Base-by-base conservation (phyloP, 2,888 invertebrate species). In the Hypomecis atomaria region DNA sequence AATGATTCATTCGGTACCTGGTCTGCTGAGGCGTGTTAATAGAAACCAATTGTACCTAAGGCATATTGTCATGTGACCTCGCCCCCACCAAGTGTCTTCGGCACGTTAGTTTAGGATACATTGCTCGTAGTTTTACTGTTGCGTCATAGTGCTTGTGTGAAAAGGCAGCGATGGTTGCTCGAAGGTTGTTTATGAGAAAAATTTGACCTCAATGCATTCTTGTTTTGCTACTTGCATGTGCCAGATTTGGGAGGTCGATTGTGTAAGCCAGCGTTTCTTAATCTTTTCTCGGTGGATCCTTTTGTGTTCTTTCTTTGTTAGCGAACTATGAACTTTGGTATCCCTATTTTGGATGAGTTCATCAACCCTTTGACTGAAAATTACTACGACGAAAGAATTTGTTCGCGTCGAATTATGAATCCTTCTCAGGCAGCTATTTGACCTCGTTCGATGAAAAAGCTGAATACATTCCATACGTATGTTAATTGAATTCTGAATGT, bases 101-200 rank as follows among this genome's bases (percentile, higher is more conserved):
- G 78, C 79, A 78, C 79, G 74, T 77, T 78, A 78, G 78, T 77
- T 78, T 77, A 76, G 63, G 73, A 73, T 85, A 78, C 86, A 83
- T 81, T 71, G 84, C 82, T 77, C 69, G 73, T 76, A 82, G 73
- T 65, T 74, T 75, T 57, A 54, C 76, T 70, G 77, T 83, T 81
- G 78, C 78, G 80, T 79, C 79, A 81, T 76, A 72, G 74, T 69
- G 73, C 73, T 69, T 67, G 77, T 78, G 75, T 71, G 77, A 75
- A 78, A 73, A 74, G 42, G 66, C 74, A 74, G 78, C 81, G 77
- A 78, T 72, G 81, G 78, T 79, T 74, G 71, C 50, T 71, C 72
- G 79, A 83, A 86, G 87, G 87, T 80, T 78, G 83, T 68, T 70
- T 78, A 84, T 87, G 88, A 84, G 87, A 87, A 86, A 81, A 83